Base-by-base conservation (phyloP, 2,113 vertebrate genomes). In the Hyaena hyaena region DNA sequence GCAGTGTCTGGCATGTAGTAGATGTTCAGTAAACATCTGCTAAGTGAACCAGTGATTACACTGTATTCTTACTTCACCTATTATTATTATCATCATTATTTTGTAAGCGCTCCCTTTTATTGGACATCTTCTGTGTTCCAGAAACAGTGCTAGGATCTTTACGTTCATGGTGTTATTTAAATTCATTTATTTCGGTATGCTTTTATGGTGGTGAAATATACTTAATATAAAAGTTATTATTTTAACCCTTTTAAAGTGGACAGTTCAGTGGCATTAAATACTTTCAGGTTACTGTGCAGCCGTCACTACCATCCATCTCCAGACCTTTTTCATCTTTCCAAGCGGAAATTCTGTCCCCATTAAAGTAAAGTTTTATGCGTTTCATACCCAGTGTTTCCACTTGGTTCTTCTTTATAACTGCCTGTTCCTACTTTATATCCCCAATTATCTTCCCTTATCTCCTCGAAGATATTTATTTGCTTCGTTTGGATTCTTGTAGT, bases 271-370 rank as follows among this genome's bases (percentile, higher is more conserved):
- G 43, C 35, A 7, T 12, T 24, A 19, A 65, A 61, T 11, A 5
- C 19, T 0, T 12, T 39, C 35, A 35, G 14, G 0, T 19, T 48
- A 14, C 4, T 14, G 21, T 12, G 16, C 17, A 23, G 0, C 63
- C 15, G 1, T 26, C 24, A 16, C 45, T 24, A 16, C 10, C 28
- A 1, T 7, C 53, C 26, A 0, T 31, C 58, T 66, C 76, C 8
- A 43, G 71, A 66, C 28, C 8, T 5, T 19, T 66, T 8, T 15
- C 65, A 8, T 24, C 58, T 76, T 77, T 50, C 31, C 31, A 12
- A 8, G 53, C 1, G 0, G 55, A 55, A 89, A 5, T 21, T 48
- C 85, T 26, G 82, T 31, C 21, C 53, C 39, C 26, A 2, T 15
- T 3, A 50, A 10, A 4, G 31, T 33, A n/a, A 68, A 7, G 43